Conservation (phyloP, 2,888 invertebrate species). For the Perdita meconis region DNA sequence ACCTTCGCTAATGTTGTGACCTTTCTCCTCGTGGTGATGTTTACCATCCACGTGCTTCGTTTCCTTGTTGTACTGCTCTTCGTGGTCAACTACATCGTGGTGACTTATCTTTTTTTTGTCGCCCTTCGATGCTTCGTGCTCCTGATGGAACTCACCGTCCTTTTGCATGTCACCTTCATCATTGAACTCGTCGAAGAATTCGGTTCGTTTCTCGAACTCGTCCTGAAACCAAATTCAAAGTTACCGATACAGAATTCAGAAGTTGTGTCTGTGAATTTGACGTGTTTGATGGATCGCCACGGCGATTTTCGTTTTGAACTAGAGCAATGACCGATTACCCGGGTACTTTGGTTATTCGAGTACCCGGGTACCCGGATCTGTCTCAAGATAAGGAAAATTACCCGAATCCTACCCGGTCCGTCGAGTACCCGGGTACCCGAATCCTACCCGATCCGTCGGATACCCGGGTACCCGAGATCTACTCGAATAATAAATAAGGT, state of each 20-base stretch:
- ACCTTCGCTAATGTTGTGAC: constrained; percentile 86
- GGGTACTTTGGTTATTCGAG: too few species aligned
- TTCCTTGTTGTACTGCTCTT: constrained; percentile 86
- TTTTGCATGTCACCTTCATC: constrained; percentile 89
- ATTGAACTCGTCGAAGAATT: constrained; percentile 91
- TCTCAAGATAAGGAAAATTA: too few species aligned
- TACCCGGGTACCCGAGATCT: too few species aligned
- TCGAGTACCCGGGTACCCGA: too few species aligned
- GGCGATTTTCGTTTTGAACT: too few species aligned
- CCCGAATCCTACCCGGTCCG: too few species aligned
- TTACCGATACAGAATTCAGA: too few species aligned
- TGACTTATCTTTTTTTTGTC: constrained; percentile 86
- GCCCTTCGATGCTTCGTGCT: constrained; percentile 86
- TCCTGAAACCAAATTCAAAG: constrained; percentile 83
- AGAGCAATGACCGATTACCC: too few species aligned
- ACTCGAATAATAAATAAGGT: too few species aligned
- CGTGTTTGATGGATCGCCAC: background rate
- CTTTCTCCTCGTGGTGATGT: constrained; percentile 86
- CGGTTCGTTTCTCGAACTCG: constrained; percentile 90
- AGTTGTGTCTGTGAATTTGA: too few species aligned
- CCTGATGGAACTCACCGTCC: constrained; percentile 87
- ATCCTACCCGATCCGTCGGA: too few species aligned
- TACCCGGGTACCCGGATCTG: too few species aligned
- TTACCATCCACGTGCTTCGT: constrained; percentile 86
- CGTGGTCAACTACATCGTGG: constrained; percentile 85